Percentiles rank a stretch among this genome's conserved stretches.
Conservation (phyloP, 2,113 vertebrate genomes). For the Casuarius casuarius region DNA sequence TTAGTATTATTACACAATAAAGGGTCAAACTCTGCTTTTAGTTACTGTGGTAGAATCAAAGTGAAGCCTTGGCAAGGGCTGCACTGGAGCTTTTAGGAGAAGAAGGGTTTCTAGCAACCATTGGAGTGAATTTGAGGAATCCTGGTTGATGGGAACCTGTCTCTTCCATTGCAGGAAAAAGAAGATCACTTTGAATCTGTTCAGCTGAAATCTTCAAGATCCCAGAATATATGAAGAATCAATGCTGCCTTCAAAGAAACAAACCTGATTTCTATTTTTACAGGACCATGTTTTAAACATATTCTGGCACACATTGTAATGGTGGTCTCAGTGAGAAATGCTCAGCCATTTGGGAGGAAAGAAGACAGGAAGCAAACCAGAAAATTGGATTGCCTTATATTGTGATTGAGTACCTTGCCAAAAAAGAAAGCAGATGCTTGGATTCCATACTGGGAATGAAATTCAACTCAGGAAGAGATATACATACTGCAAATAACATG, state of each 20-base stretch:
- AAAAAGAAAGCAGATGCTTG: constrained; percentile 67
- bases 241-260: constrained; percentile 68
- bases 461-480: constrained; percentile 84
- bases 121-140: not conserved
- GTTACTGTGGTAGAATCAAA: not conserved
- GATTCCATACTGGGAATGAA: constrained; percentile 75
- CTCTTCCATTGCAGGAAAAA: constrained; percentile 85
- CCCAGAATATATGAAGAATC: constrained; percentile 86
- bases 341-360: constrained; percentile 35
- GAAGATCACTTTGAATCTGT: constrained; percentile 91
- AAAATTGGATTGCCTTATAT: constrained; percentile 78
- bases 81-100: not conserved
- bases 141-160: not conserved
- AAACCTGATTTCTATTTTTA: constrained; percentile 72
- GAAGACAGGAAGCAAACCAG: constrained; percentile 53
- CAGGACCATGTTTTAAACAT: constrained; percentile 70
- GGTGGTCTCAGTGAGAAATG: constrained; percentile 61
- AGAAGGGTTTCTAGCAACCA: not conserved
- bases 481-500: constrained; percentile 59
- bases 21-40: not conserved
- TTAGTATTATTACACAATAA: not conserved
- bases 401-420: constrained; percentile 76
- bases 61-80: not conserved
- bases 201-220: constrained; percentile 91
- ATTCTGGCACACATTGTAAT: constrained; percentile 56